Percentiles rank a stretch among this genome's conserved stretches.
These are phyloP conservation scores for Nyctibius grandis DNA, from an alignment of 2,797 vertebrate genomes.

Conservation along the genomic window DNA sequence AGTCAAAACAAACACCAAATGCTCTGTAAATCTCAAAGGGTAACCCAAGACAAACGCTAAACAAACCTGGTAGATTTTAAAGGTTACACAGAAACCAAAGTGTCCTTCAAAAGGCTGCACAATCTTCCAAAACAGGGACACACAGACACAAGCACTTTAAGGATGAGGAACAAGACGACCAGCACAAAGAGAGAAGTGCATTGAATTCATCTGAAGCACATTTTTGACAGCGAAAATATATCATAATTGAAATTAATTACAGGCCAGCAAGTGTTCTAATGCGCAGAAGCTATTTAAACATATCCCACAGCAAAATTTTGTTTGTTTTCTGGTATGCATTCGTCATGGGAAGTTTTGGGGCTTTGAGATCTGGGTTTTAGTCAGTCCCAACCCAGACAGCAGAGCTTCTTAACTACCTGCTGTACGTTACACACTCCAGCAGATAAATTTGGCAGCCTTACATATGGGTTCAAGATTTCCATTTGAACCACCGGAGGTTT, in stretches of 20 bases:
- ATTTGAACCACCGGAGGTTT: neutral
- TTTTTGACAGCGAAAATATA: neutral
- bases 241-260: neutral
- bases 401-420: neutral
- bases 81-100: neutral
- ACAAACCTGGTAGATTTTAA: neutral
- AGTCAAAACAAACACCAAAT: conserved; percentile 39
- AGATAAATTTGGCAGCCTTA: neutral
- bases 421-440: neutral
- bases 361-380: neutral
- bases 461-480: neutral
- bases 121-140: neutral
- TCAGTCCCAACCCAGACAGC: neutral
- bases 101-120: neutral
- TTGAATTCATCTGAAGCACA: neutral
- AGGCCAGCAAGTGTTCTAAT: neutral
- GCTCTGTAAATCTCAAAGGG: neutral
- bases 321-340: neutral
- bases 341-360: neutral
- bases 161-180: neutral
- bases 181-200: neutral
- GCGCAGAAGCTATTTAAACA: neutral
- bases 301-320: neutral
- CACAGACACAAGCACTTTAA: neutral
- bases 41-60: neutral